Conservation (phyloP, 2,113 vertebrate genomes). For the Thalassarche chlororhynchos region DNA sequence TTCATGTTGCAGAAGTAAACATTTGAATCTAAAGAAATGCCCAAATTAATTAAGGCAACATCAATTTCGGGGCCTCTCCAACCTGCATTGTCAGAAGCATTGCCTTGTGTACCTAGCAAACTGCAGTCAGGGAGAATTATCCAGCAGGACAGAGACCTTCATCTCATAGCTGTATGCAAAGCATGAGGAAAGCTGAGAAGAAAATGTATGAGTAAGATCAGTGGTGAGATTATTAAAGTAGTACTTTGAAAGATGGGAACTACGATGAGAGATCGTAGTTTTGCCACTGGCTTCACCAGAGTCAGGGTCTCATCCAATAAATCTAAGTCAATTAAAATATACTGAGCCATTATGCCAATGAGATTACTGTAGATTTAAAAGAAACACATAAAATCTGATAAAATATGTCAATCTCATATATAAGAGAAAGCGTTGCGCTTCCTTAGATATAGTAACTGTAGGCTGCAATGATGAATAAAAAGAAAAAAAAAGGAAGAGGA, state of each 20-base stretch:
- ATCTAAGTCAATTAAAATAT: not conserved
- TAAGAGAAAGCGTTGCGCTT: not conserved
- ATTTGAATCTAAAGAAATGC: not conserved
- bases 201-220: not conserved
- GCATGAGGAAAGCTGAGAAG: not conserved
- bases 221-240: not conserved
- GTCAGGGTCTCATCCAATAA: not conserved
- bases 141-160: not conserved
- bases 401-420: not conserved
- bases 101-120: not conserved
- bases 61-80: fast-evolving
- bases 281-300: not conserved
- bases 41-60: not conserved
- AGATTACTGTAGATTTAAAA: not conserved
- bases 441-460: not conserved
- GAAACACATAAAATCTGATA: not conserved
- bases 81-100: not conserved
- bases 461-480: not conserved
- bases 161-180: not conserved
- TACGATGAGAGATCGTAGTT: not conserved
- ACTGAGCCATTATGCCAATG: not conserved
- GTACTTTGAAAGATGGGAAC: not conserved
- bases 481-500: not conserved
- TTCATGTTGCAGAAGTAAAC: not conserved
- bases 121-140: not conserved